Evolutionary conservation across 1,140 invertebrate species (phyloP).

Genomic region (Aphaenogaster rudis): DNA sequence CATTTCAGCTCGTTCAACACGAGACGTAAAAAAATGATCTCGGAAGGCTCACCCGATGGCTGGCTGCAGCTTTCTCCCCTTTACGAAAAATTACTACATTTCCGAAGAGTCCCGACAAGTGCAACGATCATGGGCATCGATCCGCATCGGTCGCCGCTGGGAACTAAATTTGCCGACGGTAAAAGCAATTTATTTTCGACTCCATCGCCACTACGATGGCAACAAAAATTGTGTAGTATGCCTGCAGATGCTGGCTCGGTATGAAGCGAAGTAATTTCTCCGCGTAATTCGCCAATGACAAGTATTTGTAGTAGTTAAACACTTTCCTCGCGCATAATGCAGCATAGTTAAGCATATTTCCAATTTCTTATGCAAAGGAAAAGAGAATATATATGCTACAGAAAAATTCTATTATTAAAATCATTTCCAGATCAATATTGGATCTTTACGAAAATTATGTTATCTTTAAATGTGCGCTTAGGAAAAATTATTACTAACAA

Average conservation of each 20-base stretch:
- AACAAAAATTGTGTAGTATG: slow-evolving; percentile 48
- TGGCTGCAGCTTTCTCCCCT: slow-evolving; percentile 31
- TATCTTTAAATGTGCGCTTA: background rate
- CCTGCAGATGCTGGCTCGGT: slow-evolving; percentile 22
- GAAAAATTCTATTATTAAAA: background rate
- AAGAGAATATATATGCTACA: background rate
- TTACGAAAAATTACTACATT: slow-evolving; percentile 42
- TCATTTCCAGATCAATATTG: background rate
- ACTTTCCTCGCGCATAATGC: background rate
- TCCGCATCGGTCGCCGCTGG: slow-evolving; percentile 29
- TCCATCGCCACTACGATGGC: slow-evolving; percentile 11
- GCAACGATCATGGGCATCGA: slow-evolving; percentile 59
- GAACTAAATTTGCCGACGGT: slow-evolving; percentile 67
- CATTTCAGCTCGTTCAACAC: slow-evolving; percentile 23
- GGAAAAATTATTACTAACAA: background rate
- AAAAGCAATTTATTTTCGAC: slow-evolving; percentile 57
- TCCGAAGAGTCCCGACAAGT: slow-evolving; percentile 31
- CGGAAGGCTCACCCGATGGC: slow-evolving; percentile 21
- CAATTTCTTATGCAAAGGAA: background rate
- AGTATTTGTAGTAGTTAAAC: slow-evolving; percentile 6
- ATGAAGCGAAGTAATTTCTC: slow-evolving; percentile 29
- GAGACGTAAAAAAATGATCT: slow-evolving; percentile 38
- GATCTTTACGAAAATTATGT: background rate
- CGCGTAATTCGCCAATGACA: slow-evolving; percentile 3
- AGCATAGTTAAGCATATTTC: background rate